Conservation (phyloP, 2,797 vertebrate species). For the Myotis findleyi region DNA sequence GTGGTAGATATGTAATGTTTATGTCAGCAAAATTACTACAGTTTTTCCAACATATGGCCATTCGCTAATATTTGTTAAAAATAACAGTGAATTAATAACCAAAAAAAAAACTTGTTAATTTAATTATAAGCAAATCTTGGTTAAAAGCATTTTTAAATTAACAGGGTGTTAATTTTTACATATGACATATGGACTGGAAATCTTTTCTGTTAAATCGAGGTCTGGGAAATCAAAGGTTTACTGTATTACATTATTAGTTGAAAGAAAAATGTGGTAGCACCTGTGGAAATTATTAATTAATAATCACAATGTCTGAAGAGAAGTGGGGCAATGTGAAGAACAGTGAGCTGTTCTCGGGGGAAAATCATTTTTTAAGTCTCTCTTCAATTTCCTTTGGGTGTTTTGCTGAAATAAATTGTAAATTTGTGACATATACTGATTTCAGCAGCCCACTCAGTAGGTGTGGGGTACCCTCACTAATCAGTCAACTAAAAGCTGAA, state of each 20-base stretch:
- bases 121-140: too few relatives aligned
- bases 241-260: slow-evolving; percentile 1
- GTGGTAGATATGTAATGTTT: too few relatives aligned
- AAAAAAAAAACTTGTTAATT: too few relatives aligned
- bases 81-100: too few relatives aligned
- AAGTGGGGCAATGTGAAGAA: not conserved
- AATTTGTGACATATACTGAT: slow-evolving; percentile 7
- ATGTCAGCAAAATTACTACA: too few relatives aligned
- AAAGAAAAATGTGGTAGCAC: not conserved
- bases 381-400: not conserved
- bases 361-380: not conserved
- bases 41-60: too few relatives aligned
- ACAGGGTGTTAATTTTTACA: too few relatives aligned
- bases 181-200: too few relatives aligned
- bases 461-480: not conserved
- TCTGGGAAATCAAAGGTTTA: not conserved
- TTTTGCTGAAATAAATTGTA: not conserved
- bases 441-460: not conserved
- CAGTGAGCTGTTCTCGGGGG: not conserved
- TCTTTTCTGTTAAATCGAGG: not conserved
- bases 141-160: too few relatives aligned
- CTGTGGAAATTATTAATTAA: not conserved
- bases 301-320: not conserved
- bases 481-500: not conserved
- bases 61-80: too few relatives aligned